Evolutionary conservation across 92 coral and sea anemone genomes (phyloP), one percentile per base, ranked within the genome.

Genomic region (Epizoanthus illoricatus): DNA sequence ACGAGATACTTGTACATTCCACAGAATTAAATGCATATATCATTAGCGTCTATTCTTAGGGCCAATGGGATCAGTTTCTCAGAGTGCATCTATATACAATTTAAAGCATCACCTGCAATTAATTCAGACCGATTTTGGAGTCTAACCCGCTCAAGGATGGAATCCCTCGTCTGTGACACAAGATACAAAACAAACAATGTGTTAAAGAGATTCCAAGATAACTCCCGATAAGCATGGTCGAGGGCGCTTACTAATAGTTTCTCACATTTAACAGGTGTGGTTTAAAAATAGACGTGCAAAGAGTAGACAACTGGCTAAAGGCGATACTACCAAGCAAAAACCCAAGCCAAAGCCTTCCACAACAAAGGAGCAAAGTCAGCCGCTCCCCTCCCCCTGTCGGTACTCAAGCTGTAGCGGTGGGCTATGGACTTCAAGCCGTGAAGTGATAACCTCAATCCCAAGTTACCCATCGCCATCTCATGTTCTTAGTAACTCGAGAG

Each of bases 261-360:
- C 82, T 10, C 43, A 78, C 72, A 62, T 15, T 78, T 69, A 66
- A 85, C 89, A 95, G 99, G 99, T 97, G 79, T 97, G 99, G 99
- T 97, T 97, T 68, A 97, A 97, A 85, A 97, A 97, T 74, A 89
- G 99, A 69, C 91, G 99, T 42, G 99, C 99, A 20, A 97, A 97
- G 65, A 90, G 92, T 23, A 84, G 99, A 63, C 99, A 97, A 52
- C 99, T 90, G 58, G 92, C 91, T 58, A 94, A 97, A 63, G 95
- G 95, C 9, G 94, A 92, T 73, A 81, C 84, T 20, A 81, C 86
- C 73, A 87, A 87, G 57, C 94, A 92, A 1, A 94, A 94, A 60
- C 93, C 98, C 0, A 97, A 97, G 76, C 95, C 95, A 73, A 97
- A 97, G 70, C 94, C 99, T 40, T 80, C 95, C 10, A 83, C 90